Percentiles rank a stretch among this genome's conserved stretches.
Conservation (phyloP, 2,113 vertebrate genomes). For the Phalacrocorax pelagicus region DNA sequence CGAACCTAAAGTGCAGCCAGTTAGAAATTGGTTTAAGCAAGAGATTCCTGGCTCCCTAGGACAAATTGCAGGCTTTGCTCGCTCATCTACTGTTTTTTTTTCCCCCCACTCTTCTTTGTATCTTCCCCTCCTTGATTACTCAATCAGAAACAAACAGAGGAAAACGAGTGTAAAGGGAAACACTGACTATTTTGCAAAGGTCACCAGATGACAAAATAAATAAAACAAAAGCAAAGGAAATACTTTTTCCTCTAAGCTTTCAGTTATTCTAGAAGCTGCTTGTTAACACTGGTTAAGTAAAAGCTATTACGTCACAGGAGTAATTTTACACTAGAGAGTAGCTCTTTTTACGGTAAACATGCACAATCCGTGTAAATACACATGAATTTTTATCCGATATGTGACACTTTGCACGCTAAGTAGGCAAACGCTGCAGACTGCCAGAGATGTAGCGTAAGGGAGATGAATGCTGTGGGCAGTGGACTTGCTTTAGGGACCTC, state of each 20-base stretch:
- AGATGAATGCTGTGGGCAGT: background rate
- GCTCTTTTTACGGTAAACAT: background rate
- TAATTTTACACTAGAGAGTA: background rate
- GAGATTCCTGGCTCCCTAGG: background rate
- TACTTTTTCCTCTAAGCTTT: background rate
- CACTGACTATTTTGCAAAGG: background rate
- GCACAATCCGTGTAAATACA: background rate
- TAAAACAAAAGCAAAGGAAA: background rate
- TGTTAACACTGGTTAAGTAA: background rate
- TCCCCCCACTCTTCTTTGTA: background rate
- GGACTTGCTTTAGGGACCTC: background rate
- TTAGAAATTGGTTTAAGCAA: background rate
- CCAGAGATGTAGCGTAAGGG: accelerated
- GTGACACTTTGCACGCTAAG: background rate
- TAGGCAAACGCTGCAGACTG: background rate
- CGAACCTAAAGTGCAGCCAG: background rate
- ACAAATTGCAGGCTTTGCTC: background rate
- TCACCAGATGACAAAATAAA: background rate
- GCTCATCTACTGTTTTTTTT: background rate
- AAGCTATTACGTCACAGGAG: background rate
- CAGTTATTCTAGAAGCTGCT: background rate
- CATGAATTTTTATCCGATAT: background rate
- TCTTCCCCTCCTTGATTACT: background rate
- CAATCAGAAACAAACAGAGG: background rate
- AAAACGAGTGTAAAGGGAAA: background rate